Evolutionary conservation across 2,797 vertebrate species (phyloP).

Genomic region (Eremophila alpestris): DNA sequence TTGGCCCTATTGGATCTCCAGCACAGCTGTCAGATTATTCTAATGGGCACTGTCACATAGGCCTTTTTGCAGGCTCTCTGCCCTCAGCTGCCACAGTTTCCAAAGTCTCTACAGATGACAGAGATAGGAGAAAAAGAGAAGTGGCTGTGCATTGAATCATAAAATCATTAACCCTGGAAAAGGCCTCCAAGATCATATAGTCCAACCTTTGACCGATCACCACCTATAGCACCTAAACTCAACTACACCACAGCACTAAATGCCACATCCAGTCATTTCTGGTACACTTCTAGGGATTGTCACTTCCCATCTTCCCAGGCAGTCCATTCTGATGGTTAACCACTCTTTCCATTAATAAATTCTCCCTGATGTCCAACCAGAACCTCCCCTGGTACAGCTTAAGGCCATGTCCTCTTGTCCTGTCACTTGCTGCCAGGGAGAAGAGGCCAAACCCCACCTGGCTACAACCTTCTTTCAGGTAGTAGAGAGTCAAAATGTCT

Average conservation of each 20-base stretch:
- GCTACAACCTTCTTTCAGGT: neutral
- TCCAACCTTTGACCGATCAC: neutral
- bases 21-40: neutral
- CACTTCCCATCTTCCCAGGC: neutral
- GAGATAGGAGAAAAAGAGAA: neutral
- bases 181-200: neutral
- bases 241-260: neutral
- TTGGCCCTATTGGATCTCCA: neutral
- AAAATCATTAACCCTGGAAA: neutral
- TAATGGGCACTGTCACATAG: neutral
- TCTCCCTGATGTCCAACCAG: neutral
- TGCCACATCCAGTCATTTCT: neutral
- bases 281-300: neutral
- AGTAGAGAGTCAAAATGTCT: neutral
- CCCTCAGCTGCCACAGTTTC: neutral
- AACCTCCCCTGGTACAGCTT: neutral
- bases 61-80: neutral
- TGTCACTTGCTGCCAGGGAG: neutral
- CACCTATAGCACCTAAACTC: neutral
- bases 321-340: neutral
- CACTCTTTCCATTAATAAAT: neutral
- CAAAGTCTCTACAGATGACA: neutral
- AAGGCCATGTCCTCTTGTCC: neutral
- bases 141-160: neutral
- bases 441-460: neutral